phyloP scores from a whole-genome alignment of 2,797 vertebrate species.

The Phoeniculus purpureus region DNA sequence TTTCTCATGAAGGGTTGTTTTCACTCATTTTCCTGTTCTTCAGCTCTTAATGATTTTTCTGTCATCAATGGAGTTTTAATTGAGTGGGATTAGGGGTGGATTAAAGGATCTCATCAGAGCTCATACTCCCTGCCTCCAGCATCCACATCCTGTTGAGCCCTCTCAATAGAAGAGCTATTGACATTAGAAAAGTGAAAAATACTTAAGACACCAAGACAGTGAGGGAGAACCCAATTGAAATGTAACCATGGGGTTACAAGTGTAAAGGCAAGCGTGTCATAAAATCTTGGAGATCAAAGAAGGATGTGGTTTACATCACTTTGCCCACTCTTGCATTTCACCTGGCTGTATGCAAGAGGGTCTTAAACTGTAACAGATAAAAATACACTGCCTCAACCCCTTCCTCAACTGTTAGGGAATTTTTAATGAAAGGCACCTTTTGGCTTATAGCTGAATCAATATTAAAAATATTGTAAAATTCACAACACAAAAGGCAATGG shows the following conservation, averaged over 20 bases:
- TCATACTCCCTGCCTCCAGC: slow-evolving; percentile 54
- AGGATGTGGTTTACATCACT: neutral
- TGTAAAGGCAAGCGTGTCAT: slow-evolving; percentile 8
- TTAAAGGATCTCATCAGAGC: slow-evolving; percentile 77
- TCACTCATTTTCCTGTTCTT: slow-evolving; percentile 71
- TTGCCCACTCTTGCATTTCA: neutral
- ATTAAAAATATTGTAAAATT: slow-evolving; percentile 54
- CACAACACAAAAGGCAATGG: neutral
- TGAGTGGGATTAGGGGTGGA: slow-evolving; percentile 76
- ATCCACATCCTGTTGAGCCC: slow-evolving; percentile 72
- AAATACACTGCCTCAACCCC: neutral
- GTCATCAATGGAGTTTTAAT: slow-evolving; percentile 76
- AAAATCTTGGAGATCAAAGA: neutral
- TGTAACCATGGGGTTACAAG: slow-evolving; percentile 20
- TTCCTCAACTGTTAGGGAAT: slow-evolving; percentile 13
- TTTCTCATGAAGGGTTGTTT: slow-evolving; percentile 66
- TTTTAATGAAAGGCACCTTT: slow-evolving; percentile 24
- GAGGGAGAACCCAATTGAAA: slow-evolving; percentile 38
- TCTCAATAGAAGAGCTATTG: slow-evolving; percentile 71
- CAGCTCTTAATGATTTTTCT: slow-evolving; percentile 72
- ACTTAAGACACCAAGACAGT: slow-evolving; percentile 43
- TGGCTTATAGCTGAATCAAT: slow-evolving; percentile 8
- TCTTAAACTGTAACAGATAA: neutral
- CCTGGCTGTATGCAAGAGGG: neutral
- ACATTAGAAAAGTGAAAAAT: slow-evolving; percentile 68